Evolutionary conservation across 2,797 vertebrate genomes (phyloP).

Genomic region (Danio albolineatus): DNA sequence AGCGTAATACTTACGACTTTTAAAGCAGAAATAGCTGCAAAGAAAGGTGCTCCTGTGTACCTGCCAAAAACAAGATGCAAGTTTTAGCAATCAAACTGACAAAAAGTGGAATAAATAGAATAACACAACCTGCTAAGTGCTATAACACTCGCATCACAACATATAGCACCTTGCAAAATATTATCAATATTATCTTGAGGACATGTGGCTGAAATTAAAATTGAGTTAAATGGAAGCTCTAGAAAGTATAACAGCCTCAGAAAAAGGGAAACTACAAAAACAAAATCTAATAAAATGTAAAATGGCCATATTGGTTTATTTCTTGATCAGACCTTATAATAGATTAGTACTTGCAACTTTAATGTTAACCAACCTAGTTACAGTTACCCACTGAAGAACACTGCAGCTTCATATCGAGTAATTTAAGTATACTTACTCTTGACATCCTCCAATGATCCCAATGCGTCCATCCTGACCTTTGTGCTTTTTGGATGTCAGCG

Average conservation of each 20-base stretch:
- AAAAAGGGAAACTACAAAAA: not conserved
- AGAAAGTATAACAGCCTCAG: not conserved
- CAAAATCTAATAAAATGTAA: not conserved
- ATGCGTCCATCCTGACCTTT: constrained; percentile 96
- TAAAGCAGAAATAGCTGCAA: constrained; percentile 94
- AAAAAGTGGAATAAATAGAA: not conserved
- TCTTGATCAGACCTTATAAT: not conserved
- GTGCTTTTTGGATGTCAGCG: constrained; percentile 88
- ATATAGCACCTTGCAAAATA: not conserved
- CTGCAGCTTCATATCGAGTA: not conserved
- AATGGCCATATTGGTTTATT: not conserved
- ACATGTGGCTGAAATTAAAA: constrained; percentile 1
- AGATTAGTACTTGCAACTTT: not conserved
- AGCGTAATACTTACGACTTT: constrained; percentile 88
- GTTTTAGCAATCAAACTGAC: not conserved
- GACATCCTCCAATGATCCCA: constrained; percentile 93
- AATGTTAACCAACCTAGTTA: no score
- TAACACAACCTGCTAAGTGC: not conserved
- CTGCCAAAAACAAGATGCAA: constrained; percentile 68
- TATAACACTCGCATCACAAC: not conserved
- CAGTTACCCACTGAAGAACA: not conserved
- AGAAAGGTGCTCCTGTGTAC: constrained; percentile 97
- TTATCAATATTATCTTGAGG: not conserved
- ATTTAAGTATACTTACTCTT: constrained; percentile 86
- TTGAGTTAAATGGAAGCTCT: not conserved